Evolutionary conservation across 2,797 vertebrate species (phyloP).

Genomic region (Peromyscus attwateri): DNA sequence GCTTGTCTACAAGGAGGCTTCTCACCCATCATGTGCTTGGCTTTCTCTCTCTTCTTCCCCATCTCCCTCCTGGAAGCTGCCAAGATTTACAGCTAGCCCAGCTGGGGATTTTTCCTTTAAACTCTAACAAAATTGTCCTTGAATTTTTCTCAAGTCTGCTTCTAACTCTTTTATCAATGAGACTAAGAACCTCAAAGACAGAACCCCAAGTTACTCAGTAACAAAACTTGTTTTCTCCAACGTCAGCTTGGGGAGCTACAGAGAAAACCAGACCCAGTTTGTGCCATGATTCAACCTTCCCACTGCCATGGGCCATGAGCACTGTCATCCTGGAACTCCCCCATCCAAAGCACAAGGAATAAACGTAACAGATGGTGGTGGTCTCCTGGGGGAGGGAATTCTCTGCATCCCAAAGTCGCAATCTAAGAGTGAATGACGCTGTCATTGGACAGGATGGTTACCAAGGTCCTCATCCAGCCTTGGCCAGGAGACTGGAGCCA

Average conservation of each 20-base stretch:
- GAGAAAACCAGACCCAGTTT: constrained; percentile 65
- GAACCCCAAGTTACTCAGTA: not conserved
- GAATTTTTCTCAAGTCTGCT: not conserved
- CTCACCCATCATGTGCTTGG: not conserved
- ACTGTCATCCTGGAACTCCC: not conserved
- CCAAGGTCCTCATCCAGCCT: not conserved
- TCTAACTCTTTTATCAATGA: not conserved
- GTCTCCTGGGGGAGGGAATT: not conserved
- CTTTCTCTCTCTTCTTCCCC: not conserved
- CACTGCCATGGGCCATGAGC: not conserved
- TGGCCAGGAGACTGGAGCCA: not conserved
- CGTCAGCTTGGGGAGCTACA: constrained; percentile 10
- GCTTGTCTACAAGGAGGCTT: not conserved
- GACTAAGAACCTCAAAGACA: not conserved
- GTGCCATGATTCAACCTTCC: constrained; percentile 65
- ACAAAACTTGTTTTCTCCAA: constrained; percentile 62
- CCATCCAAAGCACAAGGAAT: not conserved
- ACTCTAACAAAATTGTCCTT: not conserved
- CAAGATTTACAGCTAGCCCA: not conserved
- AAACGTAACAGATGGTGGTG: not conserved
- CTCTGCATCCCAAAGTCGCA: not conserved
- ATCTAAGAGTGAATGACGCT: not conserved
- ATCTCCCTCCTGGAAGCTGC: not conserved
- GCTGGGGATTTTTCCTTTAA: not conserved
- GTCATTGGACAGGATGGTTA: not conserved